Base-by-base conservation (phyloP, 2,888 invertebrate species). In the Melieria crassipennis region DNA sequence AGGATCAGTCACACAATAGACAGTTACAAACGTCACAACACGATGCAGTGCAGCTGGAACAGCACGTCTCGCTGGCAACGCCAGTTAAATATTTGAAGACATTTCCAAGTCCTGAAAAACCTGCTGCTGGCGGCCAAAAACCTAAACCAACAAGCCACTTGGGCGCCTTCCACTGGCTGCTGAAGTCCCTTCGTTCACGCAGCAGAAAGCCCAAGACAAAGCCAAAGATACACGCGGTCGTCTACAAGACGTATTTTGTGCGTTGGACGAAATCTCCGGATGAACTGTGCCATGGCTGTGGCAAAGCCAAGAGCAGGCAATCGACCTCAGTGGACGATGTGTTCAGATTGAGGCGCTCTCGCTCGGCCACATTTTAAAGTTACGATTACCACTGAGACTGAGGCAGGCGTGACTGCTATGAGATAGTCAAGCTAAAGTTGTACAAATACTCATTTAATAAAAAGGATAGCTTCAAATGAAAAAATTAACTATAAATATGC, bases 181-280 rank as follows among this genome's bases (percentile, higher is more conserved):
- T 79, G 6, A 79, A 78, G 72, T 79, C 84, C 10, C 83, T 83
- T 67, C 82, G 78, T 30, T 13, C 50, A n/a, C 65, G 65, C 42
- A 46, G 11, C 61, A 72, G 71, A 68, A 63, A 16, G 48, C 52
- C 43, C 13, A 67, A 50, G 50, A 13, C 72, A 0, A 77, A 77
- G 65, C 64, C 76, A 0, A 78, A 69, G 30, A 77, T 80, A 6
- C 78, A 79, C 11, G 84, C 85, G 0, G 83, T 84, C 9, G 83
- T 85, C 1, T 84, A 85, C 70, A 85, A 85, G 71, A 85, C 83
- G 0, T 85, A 84, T 70, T 85, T 85, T 67, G 81, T 85, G 1
- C 79, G 81, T 4, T 85, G 86, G 85, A 80, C 76, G 70, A 85
- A 86, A n/a, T 82, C 81, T 11, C 79, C 85, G 16, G 79, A 82